Conservation (phyloP, 1,140 invertebrate genomes). For the Linepithema humile region DNA sequence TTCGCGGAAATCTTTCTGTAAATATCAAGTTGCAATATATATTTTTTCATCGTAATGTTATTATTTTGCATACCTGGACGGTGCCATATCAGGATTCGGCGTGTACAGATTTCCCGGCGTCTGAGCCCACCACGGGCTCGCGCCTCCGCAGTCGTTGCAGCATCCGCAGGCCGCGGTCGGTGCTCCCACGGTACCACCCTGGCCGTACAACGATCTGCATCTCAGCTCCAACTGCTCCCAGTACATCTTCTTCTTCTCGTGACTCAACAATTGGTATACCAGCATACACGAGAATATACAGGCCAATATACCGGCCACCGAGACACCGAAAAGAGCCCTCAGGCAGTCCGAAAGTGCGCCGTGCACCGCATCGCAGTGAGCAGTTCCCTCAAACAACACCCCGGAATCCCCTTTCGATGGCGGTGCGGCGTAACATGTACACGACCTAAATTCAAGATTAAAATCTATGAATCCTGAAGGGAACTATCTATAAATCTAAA, state of each 20-base stretch:
- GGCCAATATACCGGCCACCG: conserved; percentile 94
- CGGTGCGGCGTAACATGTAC: conserved; percentile 81
- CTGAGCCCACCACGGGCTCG: conserved; percentile 84
- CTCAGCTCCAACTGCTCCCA: conserved; percentile 95
- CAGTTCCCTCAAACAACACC: conserved; percentile 91
- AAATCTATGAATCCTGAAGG: background rate
- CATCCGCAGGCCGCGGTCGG: conserved; percentile 87
- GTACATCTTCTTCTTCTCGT: conserved; percentile 97
- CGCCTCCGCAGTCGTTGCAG: conserved; percentile 89
- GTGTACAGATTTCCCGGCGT: conserved; percentile 91
- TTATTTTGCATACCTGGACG: conserved; percentile 82
- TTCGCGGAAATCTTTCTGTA: too few relatives aligned
- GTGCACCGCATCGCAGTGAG: conserved; percentile 94
- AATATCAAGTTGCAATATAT: too few relatives aligned
- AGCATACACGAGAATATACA: conserved; percentile 97
- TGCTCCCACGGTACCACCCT: conserved; percentile 84
- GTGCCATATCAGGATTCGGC: conserved; percentile 88
- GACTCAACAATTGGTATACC: conserved; percentile 94
- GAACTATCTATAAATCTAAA: too few relatives aligned
- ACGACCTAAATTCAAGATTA: conserved; percentile 74
- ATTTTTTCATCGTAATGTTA: too few relatives aligned
- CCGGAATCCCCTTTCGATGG: conserved; percentile 79
- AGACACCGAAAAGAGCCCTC: conserved; percentile 94
- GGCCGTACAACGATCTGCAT: conserved; percentile 90
- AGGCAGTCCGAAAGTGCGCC: conserved; percentile 94